Evolutionary conservation across 1,140 invertebrate genomes (phyloP).

Genomic region (Homarus americanus): DNA sequence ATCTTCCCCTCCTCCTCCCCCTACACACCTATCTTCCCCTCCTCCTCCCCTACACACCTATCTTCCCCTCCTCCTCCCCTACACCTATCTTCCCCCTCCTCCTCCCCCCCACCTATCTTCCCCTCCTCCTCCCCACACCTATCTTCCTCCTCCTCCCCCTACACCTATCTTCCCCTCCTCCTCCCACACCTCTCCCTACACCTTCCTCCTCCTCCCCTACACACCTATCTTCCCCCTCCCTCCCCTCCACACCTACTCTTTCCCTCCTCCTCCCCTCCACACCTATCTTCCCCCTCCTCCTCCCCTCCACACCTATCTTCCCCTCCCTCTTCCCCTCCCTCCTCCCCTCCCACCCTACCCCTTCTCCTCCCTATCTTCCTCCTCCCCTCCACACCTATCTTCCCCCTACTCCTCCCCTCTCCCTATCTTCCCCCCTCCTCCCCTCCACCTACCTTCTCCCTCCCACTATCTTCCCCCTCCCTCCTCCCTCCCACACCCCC

Average conservation of each 20-base stretch:
- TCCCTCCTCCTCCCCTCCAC: too few relatives aligned
- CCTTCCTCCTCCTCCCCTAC: too few relatives aligned
- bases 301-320: background rate
- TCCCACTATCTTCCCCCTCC: background rate
- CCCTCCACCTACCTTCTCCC: background rate
- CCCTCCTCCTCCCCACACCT: background rate
- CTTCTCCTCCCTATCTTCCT: background rate
- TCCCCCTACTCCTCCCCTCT: background rate
- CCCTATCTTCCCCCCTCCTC: background rate
- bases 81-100: background rate
- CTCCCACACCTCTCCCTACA: too few relatives aligned
- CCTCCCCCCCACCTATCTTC: background rate
- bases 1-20: too few relatives aligned
- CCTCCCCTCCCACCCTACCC: background rate
- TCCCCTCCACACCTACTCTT: too few relatives aligned
- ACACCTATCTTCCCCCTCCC: too few relatives aligned
- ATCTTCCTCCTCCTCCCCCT: too few relatives aligned
- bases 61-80: background rate
- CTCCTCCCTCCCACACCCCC: background rate
- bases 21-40: background rate
- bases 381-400: background rate
- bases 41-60: background rate
- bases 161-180: too few relatives aligned
- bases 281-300: too few relatives aligned
- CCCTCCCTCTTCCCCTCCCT: background rate